Base-by-base conservation (phyloP, 2,113 vertebrate genomes). In the Pyrgilauda ruficollis region DNA sequence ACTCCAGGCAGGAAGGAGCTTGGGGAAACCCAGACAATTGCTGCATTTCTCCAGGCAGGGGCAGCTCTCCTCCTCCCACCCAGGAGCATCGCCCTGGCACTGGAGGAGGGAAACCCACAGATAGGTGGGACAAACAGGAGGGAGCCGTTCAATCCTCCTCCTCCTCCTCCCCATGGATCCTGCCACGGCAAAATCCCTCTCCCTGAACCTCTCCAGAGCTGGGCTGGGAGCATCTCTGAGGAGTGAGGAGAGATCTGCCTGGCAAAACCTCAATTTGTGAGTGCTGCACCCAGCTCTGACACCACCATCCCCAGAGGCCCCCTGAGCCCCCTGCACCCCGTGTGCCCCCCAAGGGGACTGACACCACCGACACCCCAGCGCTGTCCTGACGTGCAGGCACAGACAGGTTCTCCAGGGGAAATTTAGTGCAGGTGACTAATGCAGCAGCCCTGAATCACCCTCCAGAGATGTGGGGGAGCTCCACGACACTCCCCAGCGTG, bases 371-470 rank as follows among this genome's bases (percentile, higher is more conserved):
- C 59, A 46, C 20, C 73, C 68, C 43, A 1, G n/a, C 0, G 1
- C 62, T 39, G 35, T 13, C 55, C 63, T 43, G 39, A 67, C 3
- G 1, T 13, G 67, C 74, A 55, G 73, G n/a, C 44, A 4, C 47
- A 50, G 76, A 61, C 59, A 67, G 46, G 13, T 3, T 77, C 87
- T 73, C 77, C 72, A 5, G 84, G 43, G 77, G 56, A 73, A 49
- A 91, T 74, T 77, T 35, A 89, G 95, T 37, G 66, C 92, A 94
- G 94, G 92, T 95, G 92, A 96, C 66, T 82, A 90, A 97, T 58
- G 70, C 90, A 80, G 83, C 88, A 96, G 87, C 87, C 91, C 89
- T 96, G 94, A 92, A 94, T 94, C 94, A 95, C 84, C 63, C 13
- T 4, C 52, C 61, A 44, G 78, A 56, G 77, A 26, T 1, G 3